These are phyloP conservation scores for Xenopus petersii DNA, from an alignment of 2,797 vertebrate species.

Conservation along the genomic window DNA sequence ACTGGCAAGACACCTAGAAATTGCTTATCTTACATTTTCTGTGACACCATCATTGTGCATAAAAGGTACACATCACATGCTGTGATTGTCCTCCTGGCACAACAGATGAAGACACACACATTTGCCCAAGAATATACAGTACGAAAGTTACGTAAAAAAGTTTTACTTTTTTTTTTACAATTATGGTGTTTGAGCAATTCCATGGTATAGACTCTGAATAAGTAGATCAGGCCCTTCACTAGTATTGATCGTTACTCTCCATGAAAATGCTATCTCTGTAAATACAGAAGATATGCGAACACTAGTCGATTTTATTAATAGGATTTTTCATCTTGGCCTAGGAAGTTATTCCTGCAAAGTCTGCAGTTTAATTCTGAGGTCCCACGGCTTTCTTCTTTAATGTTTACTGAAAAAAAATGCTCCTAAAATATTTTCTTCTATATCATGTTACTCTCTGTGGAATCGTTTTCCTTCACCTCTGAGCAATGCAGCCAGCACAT, in stretches of 20 bases:
- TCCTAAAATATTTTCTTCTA: slow-evolving; percentile 4
- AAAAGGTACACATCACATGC: too few species aligned
- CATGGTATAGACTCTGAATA: slow-evolving; percentile 17
- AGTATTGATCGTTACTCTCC: slow-evolving; percentile 34
- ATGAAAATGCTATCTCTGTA: slow-evolving; percentile 45
- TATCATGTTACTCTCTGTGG: slow-evolving; percentile 14
- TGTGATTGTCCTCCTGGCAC: too few species aligned
- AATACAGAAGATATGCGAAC: slow-evolving; percentile 33
- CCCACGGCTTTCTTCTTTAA: slow-evolving; percentile 33
- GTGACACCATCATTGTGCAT: too few species aligned
- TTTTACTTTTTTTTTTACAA: too few species aligned
- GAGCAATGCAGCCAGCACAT: slow-evolving; percentile 46
- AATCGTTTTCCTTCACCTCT: slow-evolving; percentile 40
- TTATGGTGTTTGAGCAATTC: slow-evolving; percentile 4
- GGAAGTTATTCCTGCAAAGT: slow-evolving; percentile 35
- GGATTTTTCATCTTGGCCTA: slow-evolving; percentile 36
- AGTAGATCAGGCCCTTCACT: slow-evolving; percentile 22
- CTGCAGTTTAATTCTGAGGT: slow-evolving; percentile 40
- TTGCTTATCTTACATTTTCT: too few species aligned
- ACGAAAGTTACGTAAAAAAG: too few species aligned
- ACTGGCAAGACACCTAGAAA: too few species aligned
- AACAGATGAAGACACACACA: too few species aligned
- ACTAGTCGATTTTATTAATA: slow-evolving; percentile 48
- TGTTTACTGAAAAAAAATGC: slow-evolving; percentile 25
- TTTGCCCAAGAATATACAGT: too few species aligned